Evolutionary conservation across 2,888 invertebrate genomes (phyloP).

Genomic region (Allacma fusca): DNA sequence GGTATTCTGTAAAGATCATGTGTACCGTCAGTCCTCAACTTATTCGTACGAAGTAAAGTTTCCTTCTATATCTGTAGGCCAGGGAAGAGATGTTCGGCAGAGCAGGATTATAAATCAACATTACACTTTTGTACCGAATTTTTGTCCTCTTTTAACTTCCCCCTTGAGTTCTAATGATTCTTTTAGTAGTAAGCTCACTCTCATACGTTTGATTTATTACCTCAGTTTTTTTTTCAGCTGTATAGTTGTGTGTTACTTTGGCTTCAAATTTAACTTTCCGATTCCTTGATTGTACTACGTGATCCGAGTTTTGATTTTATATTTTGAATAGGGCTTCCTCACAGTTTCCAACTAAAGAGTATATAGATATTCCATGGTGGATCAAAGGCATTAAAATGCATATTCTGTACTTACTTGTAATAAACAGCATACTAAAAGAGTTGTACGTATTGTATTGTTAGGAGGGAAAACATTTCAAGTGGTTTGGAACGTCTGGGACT

Average conservation of each 20-base stretch:
- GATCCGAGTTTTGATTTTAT: neutral
- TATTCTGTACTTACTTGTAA: too few species aligned
- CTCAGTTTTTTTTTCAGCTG: neutral
- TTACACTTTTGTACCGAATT: conserved; percentile 26
- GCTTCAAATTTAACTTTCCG: conserved; percentile 12
- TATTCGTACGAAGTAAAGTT: too few species aligned
- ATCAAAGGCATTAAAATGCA: too few species aligned
- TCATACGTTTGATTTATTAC: neutral
- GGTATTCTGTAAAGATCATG: neutral
- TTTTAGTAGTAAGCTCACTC: conserved; percentile 8
- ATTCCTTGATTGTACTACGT: neutral
- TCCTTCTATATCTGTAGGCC: neutral
- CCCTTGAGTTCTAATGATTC: conserved; percentile 15
- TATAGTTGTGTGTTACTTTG: neutral
- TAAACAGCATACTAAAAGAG: too few species aligned
- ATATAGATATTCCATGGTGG: too few species aligned
- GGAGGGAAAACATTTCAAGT: too few species aligned
- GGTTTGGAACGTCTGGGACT: too few species aligned
- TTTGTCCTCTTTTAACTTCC: conserved; percentile 26
- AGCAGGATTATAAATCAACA: conserved; percentile 22
- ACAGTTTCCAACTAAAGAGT: too few species aligned
- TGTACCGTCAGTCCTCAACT: too few species aligned
- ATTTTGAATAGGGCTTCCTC: too few species aligned
- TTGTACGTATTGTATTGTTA: too few species aligned
- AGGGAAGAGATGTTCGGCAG: neutral